A percentile compares a stretch with the other conserved stretches of the same genome.
Evolutionary conservation across 2,797 vertebrate genomes (phyloP).

Genomic region (Apodemus agrarius): DNA sequence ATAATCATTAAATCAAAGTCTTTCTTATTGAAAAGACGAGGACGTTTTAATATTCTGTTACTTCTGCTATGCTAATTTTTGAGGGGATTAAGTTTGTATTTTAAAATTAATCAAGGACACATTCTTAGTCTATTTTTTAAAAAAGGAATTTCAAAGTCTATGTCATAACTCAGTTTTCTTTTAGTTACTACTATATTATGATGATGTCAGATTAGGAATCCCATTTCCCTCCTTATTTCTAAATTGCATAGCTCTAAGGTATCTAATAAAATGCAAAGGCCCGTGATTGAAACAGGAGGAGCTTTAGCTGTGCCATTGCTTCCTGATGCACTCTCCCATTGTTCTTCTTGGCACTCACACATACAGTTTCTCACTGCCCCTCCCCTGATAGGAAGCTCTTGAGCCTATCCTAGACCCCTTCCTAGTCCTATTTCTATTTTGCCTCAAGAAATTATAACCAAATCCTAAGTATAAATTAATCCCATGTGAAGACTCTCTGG

Average conservation of each 20-base stretch:
- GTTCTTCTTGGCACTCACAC: background rate
- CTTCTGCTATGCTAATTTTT: slow-evolving; percentile 18
- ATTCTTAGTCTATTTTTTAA: background rate
- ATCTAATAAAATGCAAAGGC: background rate
- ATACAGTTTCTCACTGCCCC: background rate
- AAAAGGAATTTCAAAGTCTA: background rate
- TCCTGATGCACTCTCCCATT: background rate
- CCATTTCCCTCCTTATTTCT: slow-evolving; percentile 41
- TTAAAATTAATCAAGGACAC: slow-evolving; percentile 27
- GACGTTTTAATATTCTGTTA: background rate
- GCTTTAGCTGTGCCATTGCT: background rate
- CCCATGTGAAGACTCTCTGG: background rate
- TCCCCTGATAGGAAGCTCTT: background rate
- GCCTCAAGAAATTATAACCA: background rate
- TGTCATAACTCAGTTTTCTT: background rate
- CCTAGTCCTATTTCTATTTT: background rate
- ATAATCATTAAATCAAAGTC: background rate
- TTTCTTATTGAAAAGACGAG: slow-evolving; percentile 31
- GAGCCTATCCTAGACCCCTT: background rate
- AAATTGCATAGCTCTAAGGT: background rate
- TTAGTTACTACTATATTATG: background rate
- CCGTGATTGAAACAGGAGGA: background rate
- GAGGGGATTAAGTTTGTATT: slow-evolving; percentile 34
- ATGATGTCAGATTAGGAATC: background rate
- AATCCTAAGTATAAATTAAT: background rate